Conservation (phyloP, 2,888 invertebrate genomes). For the Microctonus aethiopoides region DNA sequence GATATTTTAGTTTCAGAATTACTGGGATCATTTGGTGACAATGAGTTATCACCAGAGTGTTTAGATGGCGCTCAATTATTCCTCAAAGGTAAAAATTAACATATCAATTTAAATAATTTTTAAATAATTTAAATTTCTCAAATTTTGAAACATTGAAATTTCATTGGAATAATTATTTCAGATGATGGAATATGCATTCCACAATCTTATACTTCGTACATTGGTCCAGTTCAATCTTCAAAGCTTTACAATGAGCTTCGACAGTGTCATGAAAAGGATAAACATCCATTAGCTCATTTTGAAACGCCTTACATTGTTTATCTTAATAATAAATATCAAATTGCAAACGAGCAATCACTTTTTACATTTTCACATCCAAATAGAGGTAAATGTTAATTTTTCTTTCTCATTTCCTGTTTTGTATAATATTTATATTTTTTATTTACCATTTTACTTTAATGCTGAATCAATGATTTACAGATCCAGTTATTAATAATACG, state of each 20-base stretch:
- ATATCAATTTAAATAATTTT: not conserved
- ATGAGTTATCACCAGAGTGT: slow-evolving; percentile 98
- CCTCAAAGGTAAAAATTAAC: slow-evolving; percentile 71
- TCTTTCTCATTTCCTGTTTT: not conserved
- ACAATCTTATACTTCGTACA: slow-evolving; percentile 86
- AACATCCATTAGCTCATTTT: slow-evolving; percentile 70
- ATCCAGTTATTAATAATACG: slow-evolving; percentile 74
- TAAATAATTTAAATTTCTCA: not conserved
- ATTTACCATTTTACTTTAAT: not conserved
- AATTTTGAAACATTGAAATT: not conserved
- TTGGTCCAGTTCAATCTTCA: slow-evolving; percentile 92
- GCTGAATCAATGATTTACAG: slow-evolving; percentile 54
- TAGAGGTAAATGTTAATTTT: slow-evolving; percentile 66
- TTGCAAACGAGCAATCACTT: slow-evolving; percentile 79
- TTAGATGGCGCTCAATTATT: slow-evolving; percentile 92
- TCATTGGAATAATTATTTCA: slow-evolving; percentile 57
- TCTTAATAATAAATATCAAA: slow-evolving; percentile 84
- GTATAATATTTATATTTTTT: not conserved
- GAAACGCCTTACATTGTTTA: slow-evolving; percentile 96
- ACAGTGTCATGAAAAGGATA: slow-evolving; percentile 68
- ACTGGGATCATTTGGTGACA: slow-evolving; percentile 97
- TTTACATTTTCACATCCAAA: slow-evolving; percentile 96
- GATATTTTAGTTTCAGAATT: slow-evolving; percentile 97
- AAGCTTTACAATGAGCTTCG: slow-evolving; percentile 85
- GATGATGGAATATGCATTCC: slow-evolving; percentile 94